Percentiles rank a stretch among this genome's conserved stretches.
These are phyloP conservation scores for Serrognathus titanus DNA, from an alignment of 2,888 invertebrate species.

Conservation along the genomic window DNA sequence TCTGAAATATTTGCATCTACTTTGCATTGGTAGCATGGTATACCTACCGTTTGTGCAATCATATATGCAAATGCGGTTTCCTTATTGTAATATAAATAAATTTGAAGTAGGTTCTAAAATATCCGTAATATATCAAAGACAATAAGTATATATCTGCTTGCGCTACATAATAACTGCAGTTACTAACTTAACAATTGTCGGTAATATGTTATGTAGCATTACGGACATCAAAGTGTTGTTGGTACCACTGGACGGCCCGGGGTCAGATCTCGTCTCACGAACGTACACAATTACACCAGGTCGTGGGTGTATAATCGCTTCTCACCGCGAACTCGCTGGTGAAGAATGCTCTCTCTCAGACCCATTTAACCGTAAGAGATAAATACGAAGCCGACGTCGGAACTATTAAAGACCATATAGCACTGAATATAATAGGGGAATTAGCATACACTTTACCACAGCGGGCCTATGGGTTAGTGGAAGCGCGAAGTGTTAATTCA, in stretches of 20 bases:
- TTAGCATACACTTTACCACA: slow-evolving; percentile 46
- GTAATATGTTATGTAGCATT: slow-evolving; percentile 3
- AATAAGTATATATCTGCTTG: no score
- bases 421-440: slow-evolving; percentile 51
- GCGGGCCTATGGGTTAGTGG: slow-evolving; percentile 12
- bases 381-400: slow-evolving; percentile 23
- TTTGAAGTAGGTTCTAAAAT: no score
- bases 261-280: slow-evolving; percentile 49
- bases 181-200: background rate
- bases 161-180: background rate
- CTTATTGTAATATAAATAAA: no score
- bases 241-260: slow-evolving; percentile 44
- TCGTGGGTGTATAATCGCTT: slow-evolving; percentile 51
- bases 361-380: slow-evolving; percentile 15
- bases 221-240: slow-evolving; percentile 28
- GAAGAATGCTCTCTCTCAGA: slow-evolving; percentile 12
- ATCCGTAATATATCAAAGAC: no score
- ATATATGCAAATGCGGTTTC: no score
- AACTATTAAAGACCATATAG: slow-evolving; percentile 43
- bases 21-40: no score
- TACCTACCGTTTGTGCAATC: no score
- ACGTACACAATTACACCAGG: slow-evolving; percentile 47
- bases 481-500: background rate
- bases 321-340: slow-evolving; percentile 37
- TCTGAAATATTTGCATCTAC: no score